Evolutionary conservation across 2,113 vertebrate genomes (phyloP).

Genomic region (Podilymbus podiceps): DNA sequence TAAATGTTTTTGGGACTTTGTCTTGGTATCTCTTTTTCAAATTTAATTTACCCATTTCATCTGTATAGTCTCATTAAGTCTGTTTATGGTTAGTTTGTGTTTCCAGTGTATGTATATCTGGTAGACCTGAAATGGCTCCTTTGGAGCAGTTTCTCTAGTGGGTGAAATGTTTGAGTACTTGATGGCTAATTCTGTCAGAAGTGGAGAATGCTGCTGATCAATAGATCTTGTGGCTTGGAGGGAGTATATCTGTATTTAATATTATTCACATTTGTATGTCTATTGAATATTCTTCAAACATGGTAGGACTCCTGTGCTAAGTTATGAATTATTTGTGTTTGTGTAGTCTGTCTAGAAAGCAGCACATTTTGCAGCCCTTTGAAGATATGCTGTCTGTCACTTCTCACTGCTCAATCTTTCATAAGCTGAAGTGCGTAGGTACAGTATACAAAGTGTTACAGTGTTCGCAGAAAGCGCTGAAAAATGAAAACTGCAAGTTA

Average conservation of each 20-base stretch:
- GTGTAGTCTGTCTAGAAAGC: constrained; percentile 13
- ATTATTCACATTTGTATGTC: not conserved
- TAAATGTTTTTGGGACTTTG: not conserved
- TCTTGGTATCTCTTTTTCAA: not conserved
- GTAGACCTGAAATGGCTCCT: constrained; percentile 10
- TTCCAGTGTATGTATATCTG: not conserved
- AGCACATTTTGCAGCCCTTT: constrained; percentile 16
- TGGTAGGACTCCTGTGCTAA: not conserved
- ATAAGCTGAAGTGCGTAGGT: not conserved
- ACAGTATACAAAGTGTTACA: not conserved
- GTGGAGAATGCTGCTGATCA: not conserved
- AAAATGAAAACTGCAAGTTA: not conserved
- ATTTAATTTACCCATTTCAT: not conserved
- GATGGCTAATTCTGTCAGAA: not conserved
- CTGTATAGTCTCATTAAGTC: constrained; percentile 6
- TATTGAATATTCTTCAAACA: constrained; percentile 1
- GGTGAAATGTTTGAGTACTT: not conserved
- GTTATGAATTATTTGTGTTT: constrained; percentile 30
- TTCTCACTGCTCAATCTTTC: not conserved
- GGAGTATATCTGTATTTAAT: not conserved
- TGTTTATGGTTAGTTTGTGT: constrained; percentile 4
- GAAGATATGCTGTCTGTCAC: constrained; percentile 31
- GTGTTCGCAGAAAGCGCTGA: not conserved
- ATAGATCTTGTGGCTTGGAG: not conserved
- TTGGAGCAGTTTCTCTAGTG: not conserved